Percentiles rank a stretch among this genome's conserved stretches.
These are phyloP conservation scores for Mixornis gularis DNA, from an alignment of 2,113 vertebrate species.

Conservation along the genomic window DNA sequence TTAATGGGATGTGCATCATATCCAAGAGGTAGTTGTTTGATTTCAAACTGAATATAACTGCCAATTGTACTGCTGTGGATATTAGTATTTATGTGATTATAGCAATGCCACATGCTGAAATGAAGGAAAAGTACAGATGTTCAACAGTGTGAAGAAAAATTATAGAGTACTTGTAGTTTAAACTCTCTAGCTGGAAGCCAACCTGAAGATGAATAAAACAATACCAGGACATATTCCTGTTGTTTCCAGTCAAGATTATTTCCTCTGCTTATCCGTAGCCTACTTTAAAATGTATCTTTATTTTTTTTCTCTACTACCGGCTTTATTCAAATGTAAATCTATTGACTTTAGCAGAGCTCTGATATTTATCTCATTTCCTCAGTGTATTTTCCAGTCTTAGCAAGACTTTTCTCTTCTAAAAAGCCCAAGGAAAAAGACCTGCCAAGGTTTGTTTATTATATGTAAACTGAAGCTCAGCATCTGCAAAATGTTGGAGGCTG, in stretches of 20 bases:
- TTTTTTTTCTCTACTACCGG: not conserved
- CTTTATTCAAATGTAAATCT: conserved; percentile 41
- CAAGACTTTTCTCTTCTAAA: not conserved
- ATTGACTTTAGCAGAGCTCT: conserved; percentile 11
- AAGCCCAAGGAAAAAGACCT: not conserved
- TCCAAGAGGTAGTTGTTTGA: not conserved
- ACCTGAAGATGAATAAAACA: not conserved
- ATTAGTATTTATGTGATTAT: not conserved
- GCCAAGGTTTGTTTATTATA: not conserved
- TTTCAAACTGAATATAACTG: not conserved
- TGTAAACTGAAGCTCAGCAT: not conserved
- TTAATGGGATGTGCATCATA: not conserved
- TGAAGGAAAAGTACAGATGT: not conserved
- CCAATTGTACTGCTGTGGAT: not conserved
- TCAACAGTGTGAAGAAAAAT: not conserved
- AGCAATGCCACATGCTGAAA: not conserved
- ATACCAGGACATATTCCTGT: not conserved
- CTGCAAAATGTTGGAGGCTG: not conserved
- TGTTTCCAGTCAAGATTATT: not conserved
- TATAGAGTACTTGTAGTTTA: not conserved
- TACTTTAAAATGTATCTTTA: not conserved
- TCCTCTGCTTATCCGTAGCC: not conserved
- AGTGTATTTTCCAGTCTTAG: conserved; percentile 12
- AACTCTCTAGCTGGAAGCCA: not conserved
- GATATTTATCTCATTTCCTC: conserved; percentile 41